Percentiles rank a stretch among this genome's conserved stretches.
These are phyloP conservation scores for Acanthornis magna DNA, from an alignment of 2,797 vertebrate species.

Conservation along the genomic window DNA sequence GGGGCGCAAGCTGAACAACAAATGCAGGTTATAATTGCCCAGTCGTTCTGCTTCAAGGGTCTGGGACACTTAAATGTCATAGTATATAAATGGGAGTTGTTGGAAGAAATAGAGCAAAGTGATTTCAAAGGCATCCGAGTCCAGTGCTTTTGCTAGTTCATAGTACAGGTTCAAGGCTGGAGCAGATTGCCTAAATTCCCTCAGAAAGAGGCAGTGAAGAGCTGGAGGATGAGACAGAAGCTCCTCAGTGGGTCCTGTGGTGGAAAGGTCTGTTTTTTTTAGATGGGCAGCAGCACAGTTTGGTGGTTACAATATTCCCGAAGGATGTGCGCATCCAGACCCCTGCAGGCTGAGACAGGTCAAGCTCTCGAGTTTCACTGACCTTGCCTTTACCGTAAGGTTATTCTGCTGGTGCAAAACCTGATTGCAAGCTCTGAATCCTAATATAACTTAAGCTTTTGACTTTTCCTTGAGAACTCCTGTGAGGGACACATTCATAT, in stretches of 20 bases:
- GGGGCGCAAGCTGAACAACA: not conserved
- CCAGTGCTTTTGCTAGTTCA: not conserved
- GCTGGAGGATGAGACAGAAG: not conserved
- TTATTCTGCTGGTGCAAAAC: not conserved
- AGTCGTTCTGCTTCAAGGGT: conserved; percentile 16
- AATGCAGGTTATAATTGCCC: conserved; percentile 32
- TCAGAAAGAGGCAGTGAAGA: not conserved
- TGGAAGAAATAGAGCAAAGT: conserved; percentile 45
- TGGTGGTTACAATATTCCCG: fast-evolving
- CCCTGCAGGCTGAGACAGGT: not conserved
- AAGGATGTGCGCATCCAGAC: not conserved
- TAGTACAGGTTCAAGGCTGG: not conserved
- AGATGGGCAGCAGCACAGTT: not conserved
- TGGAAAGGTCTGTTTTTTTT: not conserved
- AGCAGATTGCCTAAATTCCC: not conserved
- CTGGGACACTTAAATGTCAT: conserved; percentile 52
- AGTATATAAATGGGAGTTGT: conserved; percentile 3
- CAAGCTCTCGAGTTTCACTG: not conserved
- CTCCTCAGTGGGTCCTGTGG: not conserved
- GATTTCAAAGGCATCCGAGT: not conserved
- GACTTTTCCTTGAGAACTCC: not conserved
- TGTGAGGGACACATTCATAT: not conserved
- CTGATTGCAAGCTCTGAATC: not conserved
- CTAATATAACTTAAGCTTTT: not conserved
- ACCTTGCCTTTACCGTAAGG: not conserved